phyloP scores from a whole-genome alignment of 2,113 vertebrate genomes.

The Pholis gunnellus region DNA sequence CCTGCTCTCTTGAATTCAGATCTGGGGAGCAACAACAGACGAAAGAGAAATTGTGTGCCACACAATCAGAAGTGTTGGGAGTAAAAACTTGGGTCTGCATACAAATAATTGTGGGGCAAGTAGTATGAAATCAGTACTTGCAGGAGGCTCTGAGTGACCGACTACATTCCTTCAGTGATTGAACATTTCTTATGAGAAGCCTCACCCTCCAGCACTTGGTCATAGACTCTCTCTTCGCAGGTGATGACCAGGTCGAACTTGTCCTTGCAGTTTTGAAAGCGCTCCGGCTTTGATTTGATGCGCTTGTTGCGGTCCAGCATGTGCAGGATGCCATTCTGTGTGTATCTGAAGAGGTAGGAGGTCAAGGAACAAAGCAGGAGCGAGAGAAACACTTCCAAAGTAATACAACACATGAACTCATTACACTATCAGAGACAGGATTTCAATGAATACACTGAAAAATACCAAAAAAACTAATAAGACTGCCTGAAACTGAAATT shows the following conservation, averaged over 20 bases:
- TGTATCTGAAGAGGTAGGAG: slow-evolving; percentile 88
- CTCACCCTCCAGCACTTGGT: slow-evolving; percentile 99
- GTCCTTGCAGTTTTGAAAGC: slow-evolving; percentile 97
- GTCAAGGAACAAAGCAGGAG: slow-evolving; percentile 88
- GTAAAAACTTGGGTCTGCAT: neutral
- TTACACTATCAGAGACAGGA: neutral
- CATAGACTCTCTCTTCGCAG: slow-evolving; percentile 97
- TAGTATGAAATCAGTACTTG: neutral
- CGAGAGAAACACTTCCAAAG: neutral
- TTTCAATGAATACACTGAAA: neutral
- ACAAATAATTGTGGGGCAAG: neutral
- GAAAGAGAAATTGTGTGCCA: neutral
- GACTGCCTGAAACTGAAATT: neutral
- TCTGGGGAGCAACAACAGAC: slow-evolving; percentile 61
- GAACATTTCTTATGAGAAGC: neutral
- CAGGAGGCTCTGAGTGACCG: neutral
- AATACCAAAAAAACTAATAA: too few species aligned
- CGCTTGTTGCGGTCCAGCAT: slow-evolving; percentile 99
- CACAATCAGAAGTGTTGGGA: neutral
- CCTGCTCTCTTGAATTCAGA: slow-evolving; percentile 94
- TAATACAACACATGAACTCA: neutral
- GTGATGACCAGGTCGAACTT: slow-evolving; percentile 98
- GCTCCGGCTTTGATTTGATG: slow-evolving; percentile 95
- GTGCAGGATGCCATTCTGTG: slow-evolving; percentile 98
- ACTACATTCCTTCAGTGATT: neutral